A percentile compares a stretch with the other conserved stretches of the same genome.
Conservation (phyloP, 2,113 vertebrate species). For the Sciurus niger region DNA sequence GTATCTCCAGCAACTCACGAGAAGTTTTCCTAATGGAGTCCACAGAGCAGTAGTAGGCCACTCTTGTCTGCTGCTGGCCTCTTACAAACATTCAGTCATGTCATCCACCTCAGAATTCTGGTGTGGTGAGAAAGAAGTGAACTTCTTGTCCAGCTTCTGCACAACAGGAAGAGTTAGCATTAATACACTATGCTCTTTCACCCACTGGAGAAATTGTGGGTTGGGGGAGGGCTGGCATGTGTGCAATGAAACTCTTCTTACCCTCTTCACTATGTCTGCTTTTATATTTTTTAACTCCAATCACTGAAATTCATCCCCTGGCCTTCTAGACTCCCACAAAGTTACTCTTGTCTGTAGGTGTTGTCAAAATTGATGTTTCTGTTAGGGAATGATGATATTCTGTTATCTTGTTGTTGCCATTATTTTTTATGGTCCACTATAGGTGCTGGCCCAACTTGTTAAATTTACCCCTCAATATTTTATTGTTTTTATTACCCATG, state of each 20-base stretch:
- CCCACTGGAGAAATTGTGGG: neutral
- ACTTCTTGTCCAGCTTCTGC: neutral
- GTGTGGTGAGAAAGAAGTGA: neutral
- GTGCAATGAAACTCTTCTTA: neutral
- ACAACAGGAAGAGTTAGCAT: neutral
- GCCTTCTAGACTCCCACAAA: neutral
- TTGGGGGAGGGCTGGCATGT: neutral
- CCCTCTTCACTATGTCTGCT: neutral
- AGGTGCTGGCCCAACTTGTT: neutral
- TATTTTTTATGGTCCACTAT: neutral
- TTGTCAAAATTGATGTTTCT: neutral
- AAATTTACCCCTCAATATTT: constrained; percentile 1
- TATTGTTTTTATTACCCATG: neutral
- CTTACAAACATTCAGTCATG: neutral
- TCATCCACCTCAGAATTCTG: neutral
- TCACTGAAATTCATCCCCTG: neutral
- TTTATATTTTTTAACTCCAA: neutral
- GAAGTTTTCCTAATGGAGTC: neutral
- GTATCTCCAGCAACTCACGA: neutral
- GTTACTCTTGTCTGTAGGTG: neutral
- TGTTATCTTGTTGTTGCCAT: neutral
- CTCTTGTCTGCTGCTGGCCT: neutral
- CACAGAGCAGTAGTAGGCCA: neutral
- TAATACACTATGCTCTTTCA: neutral
- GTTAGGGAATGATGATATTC: neutral